Percentiles rank a stretch among this genome's conserved stretches.
Conservation (phyloP, 2,797 vertebrate species). For the Trematomus bernacchii region DNA sequence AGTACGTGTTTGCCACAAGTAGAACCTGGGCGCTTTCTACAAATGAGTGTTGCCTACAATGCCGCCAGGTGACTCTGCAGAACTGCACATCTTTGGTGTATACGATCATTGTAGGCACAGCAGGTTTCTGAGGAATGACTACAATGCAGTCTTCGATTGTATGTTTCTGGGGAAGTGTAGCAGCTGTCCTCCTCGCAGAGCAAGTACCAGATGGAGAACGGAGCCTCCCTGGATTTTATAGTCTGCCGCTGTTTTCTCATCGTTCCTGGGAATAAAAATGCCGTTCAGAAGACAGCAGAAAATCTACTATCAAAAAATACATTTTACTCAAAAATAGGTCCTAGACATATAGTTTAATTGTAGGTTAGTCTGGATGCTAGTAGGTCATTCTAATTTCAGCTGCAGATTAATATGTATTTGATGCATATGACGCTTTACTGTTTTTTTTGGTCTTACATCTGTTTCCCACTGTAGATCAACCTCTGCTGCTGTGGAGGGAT, state of each 20-base stretch:
- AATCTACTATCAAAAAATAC: not conserved
- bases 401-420: not conserved
- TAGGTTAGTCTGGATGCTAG: not conserved
- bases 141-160: conserved; percentile 38
- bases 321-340: not conserved
- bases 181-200: conserved; percentile 88
- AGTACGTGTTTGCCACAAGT: conserved; percentile 13
- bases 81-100: conserved; percentile 22
- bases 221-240: conserved; percentile 96
- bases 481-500: conserved; percentile 96
- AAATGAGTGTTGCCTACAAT: conserved; percentile 3
- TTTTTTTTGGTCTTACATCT: conserved; percentile 86
- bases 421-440: not conserved
- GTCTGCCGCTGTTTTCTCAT: conserved; percentile 94
- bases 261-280: conserved; percentile 84
- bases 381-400: not conserved
- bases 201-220: conserved; percentile 93
- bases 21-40: conserved; percentile 27
- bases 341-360: not conserved
- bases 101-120: conserved; percentile 28
- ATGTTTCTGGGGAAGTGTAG: conserved; percentile 23
- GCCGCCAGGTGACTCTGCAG: conserved; percentile 24
- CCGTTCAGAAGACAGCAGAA: not conserved
- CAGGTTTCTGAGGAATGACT: conserved; percentile 38
- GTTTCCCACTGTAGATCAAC: conserved; percentile 96